Evolutionary conservation across 2,797 vertebrate species (phyloP).

Genomic region (Microcaecilia unicolor): DNA sequence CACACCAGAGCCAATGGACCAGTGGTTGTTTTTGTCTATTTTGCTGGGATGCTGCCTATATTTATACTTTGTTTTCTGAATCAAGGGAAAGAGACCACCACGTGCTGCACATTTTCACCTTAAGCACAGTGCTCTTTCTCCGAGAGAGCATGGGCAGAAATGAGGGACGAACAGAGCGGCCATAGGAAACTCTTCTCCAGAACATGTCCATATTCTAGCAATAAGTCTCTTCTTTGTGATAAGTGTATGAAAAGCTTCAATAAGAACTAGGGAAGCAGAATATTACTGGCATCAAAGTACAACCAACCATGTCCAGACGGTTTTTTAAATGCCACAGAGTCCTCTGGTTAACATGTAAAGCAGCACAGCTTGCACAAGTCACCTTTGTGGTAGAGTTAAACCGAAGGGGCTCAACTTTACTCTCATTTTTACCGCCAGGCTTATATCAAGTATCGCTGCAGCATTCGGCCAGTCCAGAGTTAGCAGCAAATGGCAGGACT

Average conservation of each 20-base stretch:
- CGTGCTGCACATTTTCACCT: too few relatives aligned
- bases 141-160: too few relatives aligned
- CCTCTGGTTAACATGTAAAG: slow-evolving; percentile 96
- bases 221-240: too few relatives aligned
- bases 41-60: too few relatives aligned
- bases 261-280: slow-evolving; percentile 80
- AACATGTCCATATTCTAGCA: too few relatives aligned
- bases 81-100: too few relatives aligned
- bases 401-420: slow-evolving; percentile 64
- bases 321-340: slow-evolving; percentile 99
- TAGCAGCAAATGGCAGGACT: slow-evolving; percentile 99
- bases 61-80: too few relatives aligned
- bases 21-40: too few relatives aligned
- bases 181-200: too few relatives aligned
- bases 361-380: slow-evolving; percentile 93
- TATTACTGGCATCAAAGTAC: slow-evolving; percentile 96
- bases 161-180: too few relatives aligned
- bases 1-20: too few relatives aligned
- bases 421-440: slow-evolving; percentile 78
- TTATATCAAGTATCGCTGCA: slow-evolving; percentile 92
- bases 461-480: slow-evolving; percentile 94
- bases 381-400: slow-evolving; percentile 62
- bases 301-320: slow-evolving; percentile 91
- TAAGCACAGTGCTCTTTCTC: too few relatives aligned
- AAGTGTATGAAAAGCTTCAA: slow-evolving; percentile 49